These are phyloP conservation scores for Lasioglossum oenotherae DNA, from an alignment of 2,888 invertebrate genomes.

Conservation along the genomic window DNA sequence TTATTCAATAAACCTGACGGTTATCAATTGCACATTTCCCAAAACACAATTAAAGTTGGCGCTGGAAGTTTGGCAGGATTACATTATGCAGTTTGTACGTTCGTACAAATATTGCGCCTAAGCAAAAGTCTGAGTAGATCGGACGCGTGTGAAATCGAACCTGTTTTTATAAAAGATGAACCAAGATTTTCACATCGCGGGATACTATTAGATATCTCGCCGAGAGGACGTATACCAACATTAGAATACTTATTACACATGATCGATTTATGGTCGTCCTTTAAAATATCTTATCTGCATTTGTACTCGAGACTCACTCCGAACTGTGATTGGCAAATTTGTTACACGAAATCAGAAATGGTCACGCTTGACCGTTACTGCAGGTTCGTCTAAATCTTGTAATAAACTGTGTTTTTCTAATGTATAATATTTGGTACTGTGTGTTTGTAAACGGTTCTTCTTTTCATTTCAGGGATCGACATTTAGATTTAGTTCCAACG, in stretches of 20 bases:
- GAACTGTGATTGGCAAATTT: constrained; percentile 84
- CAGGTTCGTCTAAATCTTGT: constrained; percentile 71
- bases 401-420: neutral
- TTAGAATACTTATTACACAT: constrained; percentile 85
- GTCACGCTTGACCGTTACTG: constrained; percentile 86
- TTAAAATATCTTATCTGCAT: constrained; percentile 86
- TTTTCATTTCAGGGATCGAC: constrained; percentile 82
- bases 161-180: constrained; percentile 86
- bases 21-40: constrained; percentile 85
- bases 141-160: constrained; percentile 80
- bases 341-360: constrained; percentile 85
- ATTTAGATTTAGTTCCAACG: constrained; percentile 86
- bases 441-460: constrained; percentile 6
- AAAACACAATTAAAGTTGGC: constrained; percentile 85
- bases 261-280: constrained; percentile 85
- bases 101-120: constrained; percentile 86
- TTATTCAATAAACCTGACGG: constrained; percentile 84
- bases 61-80: constrained; percentile 86
- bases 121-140: constrained; percentile 79
- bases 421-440: neutral
- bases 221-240: constrained; percentile 86
- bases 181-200: constrained; percentile 86
- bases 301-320: constrained; percentile 84
- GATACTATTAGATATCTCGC: constrained; percentile 86
- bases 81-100: constrained; percentile 86